Base-by-base conservation (phyloP, 2,113 vertebrate species). In the Picathartes gymnocephalus region DNA sequence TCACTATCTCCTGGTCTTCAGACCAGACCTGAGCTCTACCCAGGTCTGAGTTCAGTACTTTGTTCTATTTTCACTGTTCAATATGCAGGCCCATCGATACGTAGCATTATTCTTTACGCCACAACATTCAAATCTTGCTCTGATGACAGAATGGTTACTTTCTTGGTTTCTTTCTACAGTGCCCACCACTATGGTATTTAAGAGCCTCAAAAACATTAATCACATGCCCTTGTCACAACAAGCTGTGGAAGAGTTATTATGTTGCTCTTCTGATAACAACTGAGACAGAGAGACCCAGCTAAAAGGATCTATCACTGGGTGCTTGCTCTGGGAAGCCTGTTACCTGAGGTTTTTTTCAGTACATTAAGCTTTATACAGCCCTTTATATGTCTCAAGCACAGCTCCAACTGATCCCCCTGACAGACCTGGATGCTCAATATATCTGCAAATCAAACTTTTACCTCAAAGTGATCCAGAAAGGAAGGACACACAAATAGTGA, bases 161-260 rank as follows among this genome's bases (percentile, higher is more conserved):
- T 79, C 73, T 81, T 23, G 6, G 48, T 42, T 61, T 62, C 31
- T 83, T 70, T 89, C 81, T 45, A 57, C 66, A 51, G 66, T 18
- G 22, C 74, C 88, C 89, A 72, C 65, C 58, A 51, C 31, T 72
- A 28, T 0, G 7, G 70, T 35, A 92, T 91, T 82, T 62, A 87
- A 90, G 84, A 68, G 58, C 47, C 74, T 92, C 66, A 44, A 44
- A 94, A 95, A 71, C 74, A 56, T 88, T 73, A 85, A 95, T 80
- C 73, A 70, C 66, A 77, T 76, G 65, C 45, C 78, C 73, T 81
- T 72, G 84, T 68, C 86, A n/a, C 57, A 85, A n/a, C 37, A 53
- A 23, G 28, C 78, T 0, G 1, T 85, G 89, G 69, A 86, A 73
- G 61, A 53, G 50, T 85, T 79, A 95, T 82, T 85, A 90, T 45